Percentiles rank a stretch among this genome's conserved stretches.
Evolutionary conservation across 1,140 invertebrate species (phyloP).

Genomic region (Drosophila nasuta): DNA sequence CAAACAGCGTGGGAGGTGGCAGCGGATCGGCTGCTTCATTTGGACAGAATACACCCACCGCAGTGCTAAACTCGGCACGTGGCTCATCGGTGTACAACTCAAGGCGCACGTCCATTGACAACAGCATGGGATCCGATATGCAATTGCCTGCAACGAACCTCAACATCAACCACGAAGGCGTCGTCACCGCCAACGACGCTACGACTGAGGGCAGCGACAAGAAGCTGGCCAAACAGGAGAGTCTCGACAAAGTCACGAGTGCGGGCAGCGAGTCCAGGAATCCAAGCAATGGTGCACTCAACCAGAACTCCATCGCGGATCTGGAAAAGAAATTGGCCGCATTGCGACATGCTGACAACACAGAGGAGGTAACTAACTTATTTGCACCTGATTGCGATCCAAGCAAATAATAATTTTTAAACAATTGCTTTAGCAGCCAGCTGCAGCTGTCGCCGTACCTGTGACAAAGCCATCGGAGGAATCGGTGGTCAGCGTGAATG

Average conservation of each 20-base stretch:
- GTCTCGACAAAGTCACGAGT: constrained; percentile 64
- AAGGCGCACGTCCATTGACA: constrained; percentile 80
- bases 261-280: constrained; percentile 41
- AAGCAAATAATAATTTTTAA: not conserved
- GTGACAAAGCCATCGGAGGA: constrained; percentile 57
- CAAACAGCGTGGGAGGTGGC: constrained; percentile 45
- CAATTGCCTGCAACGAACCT: constrained; percentile 63
- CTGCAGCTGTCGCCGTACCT: constrained; percentile 24
- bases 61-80: constrained; percentile 66
- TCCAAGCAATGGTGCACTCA: constrained; percentile 67
- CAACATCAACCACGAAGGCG: constrained; percentile 56
- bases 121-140: constrained; percentile 73
- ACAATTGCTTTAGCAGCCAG: constrained; percentile 7
- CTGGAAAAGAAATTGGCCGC: constrained; percentile 82
- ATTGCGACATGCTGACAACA: constrained; percentile 70
- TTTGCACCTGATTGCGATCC: not conserved
- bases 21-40: constrained; percentile 44
- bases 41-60: constrained; percentile 75
- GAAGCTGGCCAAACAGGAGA: constrained; percentile 73
- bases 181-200: constrained; percentile 36
- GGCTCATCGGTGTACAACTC: constrained; percentile 83
- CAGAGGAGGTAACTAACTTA: constrained; percentile 53
- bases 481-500: constrained; percentile 36
- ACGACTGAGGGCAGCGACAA: constrained; percentile 54
- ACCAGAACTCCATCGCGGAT: constrained; percentile 79